A percentile compares a stretch with the other conserved stretches of the same genome.
Conservation (phyloP, 2,888 invertebrate genomes). For the Nymphalis c-album region DNA sequence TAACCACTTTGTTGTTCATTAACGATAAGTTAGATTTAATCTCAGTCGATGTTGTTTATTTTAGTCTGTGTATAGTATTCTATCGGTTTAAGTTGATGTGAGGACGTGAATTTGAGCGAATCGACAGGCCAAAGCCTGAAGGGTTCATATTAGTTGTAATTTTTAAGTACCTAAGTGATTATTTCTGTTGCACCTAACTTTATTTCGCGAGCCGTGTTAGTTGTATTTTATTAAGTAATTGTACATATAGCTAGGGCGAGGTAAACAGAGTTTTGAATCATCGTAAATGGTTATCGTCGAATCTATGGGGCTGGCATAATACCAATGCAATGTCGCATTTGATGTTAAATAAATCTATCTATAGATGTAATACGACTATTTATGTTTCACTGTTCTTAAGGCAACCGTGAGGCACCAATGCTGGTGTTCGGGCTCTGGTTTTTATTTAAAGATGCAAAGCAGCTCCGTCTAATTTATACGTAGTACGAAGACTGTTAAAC, state of each 20-base stretch:
- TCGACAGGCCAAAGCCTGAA: conserved; percentile 70
- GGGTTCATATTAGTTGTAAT: conserved; percentile 73
- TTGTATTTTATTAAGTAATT: conserved; percentile 67
- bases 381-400: conserved; percentile 57
- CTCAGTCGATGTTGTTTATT: conserved; percentile 77
- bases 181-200: conserved; percentile 74
- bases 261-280: conserved; percentile 67
- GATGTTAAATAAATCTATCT: conserved; percentile 60
- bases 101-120: conserved; percentile 78
- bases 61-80: conserved; percentile 79
- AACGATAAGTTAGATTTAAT: conserved; percentile 80
- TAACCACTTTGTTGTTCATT: conserved; percentile 82
- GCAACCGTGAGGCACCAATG: conserved; percentile 49
- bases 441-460: conserved; percentile 3
- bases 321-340: conserved; percentile 67
- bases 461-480: background rate
- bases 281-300: conserved; percentile 70
- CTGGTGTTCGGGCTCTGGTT: conserved; percentile 42
- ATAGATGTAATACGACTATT: conserved; percentile 62
- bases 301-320: conserved; percentile 52
- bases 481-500: conserved; percentile 1
- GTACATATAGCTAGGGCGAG: conserved; percentile 78
- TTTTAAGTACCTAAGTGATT: conserved; percentile 70
- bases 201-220: conserved; percentile 74
- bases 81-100: conserved; percentile 71